Evolutionary conservation across 2,113 vertebrate species (phyloP), one percentile per base, ranked within the genome.

Genomic region (Nansenia antarctica): DNA sequence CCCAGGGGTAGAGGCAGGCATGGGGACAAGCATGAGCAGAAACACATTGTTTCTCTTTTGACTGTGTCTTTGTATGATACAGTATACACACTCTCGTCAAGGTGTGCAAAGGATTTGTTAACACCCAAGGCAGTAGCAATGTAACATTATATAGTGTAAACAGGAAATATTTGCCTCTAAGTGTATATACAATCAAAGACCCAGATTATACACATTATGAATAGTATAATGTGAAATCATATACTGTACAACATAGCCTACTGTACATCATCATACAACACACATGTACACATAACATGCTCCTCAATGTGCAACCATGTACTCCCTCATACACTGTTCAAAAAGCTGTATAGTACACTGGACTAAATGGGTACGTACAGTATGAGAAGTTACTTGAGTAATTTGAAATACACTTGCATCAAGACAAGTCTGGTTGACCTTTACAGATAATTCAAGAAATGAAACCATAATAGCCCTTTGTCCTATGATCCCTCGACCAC

Each of bases 401-500:
- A 34, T 0, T 76, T 47, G 14, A 1, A 59, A 29, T 35, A 47
- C 27, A 45, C 31, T 49, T 62, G 39, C 20, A 31, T 61, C 34
- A 32, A 47, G 27, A 34, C 45, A 27, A 52, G 2, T 72, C 67
- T 62, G 68, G 78, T 58, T 74, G 74, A 83, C 83, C 77, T 89
- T 86, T 82, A 54, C 24, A 45, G 31, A 77, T 9, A 14, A 45
- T 35, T 55, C 42, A 26, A 18, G n/a, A 77, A 35, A 70, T 69
- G 31, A 78, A 45, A 69, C 12, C 24, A 58, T 70, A 20, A 14
- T 49, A 49, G n/a, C n/a, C 62, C 69, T 84, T 72, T 82, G 62
- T 59, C 62, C 70, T 79, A 78, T 81, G 68, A 81, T 74, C 79
- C 61, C 59, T 65, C 70, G 62, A 71, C 74, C 62, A 22, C 45